phyloP scores from a whole-genome alignment of 37 sponge, comb jelly and placozoan genomes.

The Chondrilla cf. caribensis region DNA sequence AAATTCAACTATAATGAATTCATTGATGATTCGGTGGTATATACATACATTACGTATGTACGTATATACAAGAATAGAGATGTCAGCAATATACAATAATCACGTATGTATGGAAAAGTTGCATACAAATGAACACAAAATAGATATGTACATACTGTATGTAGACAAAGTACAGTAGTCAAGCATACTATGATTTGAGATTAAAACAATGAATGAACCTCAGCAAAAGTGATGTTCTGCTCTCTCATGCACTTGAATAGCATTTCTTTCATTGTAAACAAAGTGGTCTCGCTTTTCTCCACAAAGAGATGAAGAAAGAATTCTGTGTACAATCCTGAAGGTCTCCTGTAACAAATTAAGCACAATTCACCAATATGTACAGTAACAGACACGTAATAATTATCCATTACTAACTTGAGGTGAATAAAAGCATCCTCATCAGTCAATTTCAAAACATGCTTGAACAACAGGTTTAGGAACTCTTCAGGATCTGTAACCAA shows the following conservation, averaged over 20 bases:
- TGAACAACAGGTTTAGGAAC: slow-evolving; percentile 87
- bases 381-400: too few relatives aligned
- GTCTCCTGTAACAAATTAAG: too few relatives aligned
- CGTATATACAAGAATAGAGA: neutral
- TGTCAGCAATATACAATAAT: neutral
- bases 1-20: neutral
- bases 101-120: neutral
- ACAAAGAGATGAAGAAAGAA: slow-evolving; percentile 80
- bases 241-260: slow-evolving; percentile 52
- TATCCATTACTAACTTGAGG: too few relatives aligned
- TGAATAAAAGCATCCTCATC: too few relatives aligned
- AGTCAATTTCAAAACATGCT: slow-evolving; percentile 57
- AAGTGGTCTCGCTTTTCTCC: slow-evolving; percentile 39
- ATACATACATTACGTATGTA: neutral
- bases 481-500: slow-evolving; percentile 88
- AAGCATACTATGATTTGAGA: too few relatives aligned
- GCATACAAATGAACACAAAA: neutral
- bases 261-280: slow-evolving; percentile 34
- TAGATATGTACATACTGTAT: neutral
- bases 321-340: slow-evolving; percentile 65
- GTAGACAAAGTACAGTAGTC: too few relatives aligned
- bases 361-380: too few relatives aligned
- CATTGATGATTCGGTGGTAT: too few relatives aligned
- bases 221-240: slow-evolving; percentile 61
- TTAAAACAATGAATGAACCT: slow-evolving; percentile 48